Base-by-base conservation (phyloP, 2,888 invertebrate genomes). In the Osmoderma eremita region DNA sequence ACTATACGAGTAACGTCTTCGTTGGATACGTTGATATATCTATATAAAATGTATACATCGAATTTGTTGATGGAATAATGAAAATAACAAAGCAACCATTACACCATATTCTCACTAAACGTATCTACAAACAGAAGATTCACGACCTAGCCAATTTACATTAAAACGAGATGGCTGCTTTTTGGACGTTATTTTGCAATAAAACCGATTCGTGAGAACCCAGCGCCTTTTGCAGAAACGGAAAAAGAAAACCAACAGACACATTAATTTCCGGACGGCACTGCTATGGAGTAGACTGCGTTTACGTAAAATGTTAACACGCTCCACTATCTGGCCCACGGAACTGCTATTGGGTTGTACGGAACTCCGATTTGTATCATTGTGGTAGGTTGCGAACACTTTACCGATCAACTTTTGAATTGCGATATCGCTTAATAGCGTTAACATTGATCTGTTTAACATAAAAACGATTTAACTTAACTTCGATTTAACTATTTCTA, bases 241-340 rank as follows among this genome's bases (percentile, higher is more conserved):
- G 39, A 54, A 54, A 48, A 49, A 49, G 20, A 45, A 36, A 30
- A 30, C 36, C 36, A 49, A 38, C 48, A 66, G 66, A 61, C 66
- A 66, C 66, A 61, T 66, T 66, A 66, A 66, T 66, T 66, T 66
- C 66, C 66, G 66, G 65, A 30, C 56, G 12, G 54, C n/a, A n/a
- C n/a, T 20, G 48, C 62, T 48, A 62, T 62, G 49, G 62, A 62
- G 49, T 38, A 62, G 62, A 62, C 49, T 36, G 38, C 49, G 49
- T 62, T 62, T 54, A 54, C 49, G 49, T 48, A 62, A 62, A 62
- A 62, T 49, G 49, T 62, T 48, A 39, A 49, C 62, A 62, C 49
- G 49, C 15, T 36, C 20, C 18, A 20, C 48, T 58, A 58, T 58
- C 58, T 58, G 18, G 42, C 42, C 15, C 10, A 15, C 17, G 15